phyloP scores from a whole-genome alignment of 1,140 invertebrate species.

The Drosophila seguyi region DNA sequence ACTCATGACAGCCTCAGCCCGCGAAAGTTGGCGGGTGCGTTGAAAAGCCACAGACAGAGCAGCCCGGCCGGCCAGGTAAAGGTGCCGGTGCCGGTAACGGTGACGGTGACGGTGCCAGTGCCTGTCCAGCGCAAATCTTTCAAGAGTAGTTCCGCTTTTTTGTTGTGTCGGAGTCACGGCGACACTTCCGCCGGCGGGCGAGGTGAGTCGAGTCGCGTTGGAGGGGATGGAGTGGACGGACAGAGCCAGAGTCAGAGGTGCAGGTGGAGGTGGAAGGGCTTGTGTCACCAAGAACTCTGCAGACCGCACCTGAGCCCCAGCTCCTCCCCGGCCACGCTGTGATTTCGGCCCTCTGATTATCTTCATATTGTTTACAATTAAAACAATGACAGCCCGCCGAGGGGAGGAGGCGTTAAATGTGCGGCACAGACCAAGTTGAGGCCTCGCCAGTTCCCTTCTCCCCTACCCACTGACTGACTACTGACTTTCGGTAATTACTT shows the following conservation, averaged over 20 bases:
- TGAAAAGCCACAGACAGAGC: slow-evolving; percentile 55
- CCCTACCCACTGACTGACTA: not conserved
- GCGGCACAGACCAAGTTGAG: slow-evolving; percentile 65
- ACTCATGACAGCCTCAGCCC: slow-evolving; percentile 62
- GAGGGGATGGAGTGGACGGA: not conserved
- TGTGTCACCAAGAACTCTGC: slow-evolving; percentile 64
- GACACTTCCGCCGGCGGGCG: slow-evolving; percentile 63
- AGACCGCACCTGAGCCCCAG: slow-evolving; percentile 34
- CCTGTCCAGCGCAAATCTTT: slow-evolving; percentile 75
- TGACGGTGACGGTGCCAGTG: not conserved
- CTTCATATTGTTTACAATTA: slow-evolving; percentile 74
- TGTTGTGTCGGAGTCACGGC: slow-evolving; percentile 57
- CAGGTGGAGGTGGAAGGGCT: slow-evolving; percentile 7
- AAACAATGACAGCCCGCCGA: slow-evolving; percentile 46
- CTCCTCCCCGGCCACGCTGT: slow-evolving; percentile 21
- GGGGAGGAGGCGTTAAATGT: slow-evolving; percentile 55
- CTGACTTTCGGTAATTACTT: slow-evolving; percentile 57
- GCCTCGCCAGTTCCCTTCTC: not conserved
- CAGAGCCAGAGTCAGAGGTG: slow-evolving; percentile 1
- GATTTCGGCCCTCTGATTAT: slow-evolving; percentile 67
- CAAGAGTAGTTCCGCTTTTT: slow-evolving; percentile 85
- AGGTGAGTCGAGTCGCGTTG: too few relatives aligned
- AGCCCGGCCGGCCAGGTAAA: slow-evolving; percentile 23
- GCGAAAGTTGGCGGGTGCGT: slow-evolving; percentile 49
- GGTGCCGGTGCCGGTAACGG: slow-evolving; percentile 31